Evolutionary conservation across 2,888 invertebrate species (phyloP).

Genomic region (Dicycla oo): DNA sequence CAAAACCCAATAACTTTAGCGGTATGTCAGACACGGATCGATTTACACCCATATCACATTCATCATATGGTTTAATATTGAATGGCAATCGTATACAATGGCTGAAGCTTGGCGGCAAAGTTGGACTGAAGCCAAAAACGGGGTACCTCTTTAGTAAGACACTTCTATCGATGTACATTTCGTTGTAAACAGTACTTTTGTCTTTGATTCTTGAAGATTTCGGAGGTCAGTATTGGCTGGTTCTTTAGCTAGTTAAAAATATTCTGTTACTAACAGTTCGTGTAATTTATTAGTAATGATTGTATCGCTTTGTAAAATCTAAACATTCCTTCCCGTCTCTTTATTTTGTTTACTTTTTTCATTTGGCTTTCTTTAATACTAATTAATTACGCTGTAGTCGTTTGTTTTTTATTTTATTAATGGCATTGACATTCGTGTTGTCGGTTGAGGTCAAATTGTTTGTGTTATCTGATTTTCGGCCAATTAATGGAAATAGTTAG

Average conservation of each 20-base stretch:
- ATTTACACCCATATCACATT: slow-evolving; percentile 72
- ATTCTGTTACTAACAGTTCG: slow-evolving; percentile 57
- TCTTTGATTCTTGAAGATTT: slow-evolving; percentile 27
- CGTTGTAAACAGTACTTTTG: slow-evolving; percentile 40
- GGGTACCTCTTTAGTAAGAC: slow-evolving; percentile 65
- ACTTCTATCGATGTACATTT: slow-evolving; percentile 54
- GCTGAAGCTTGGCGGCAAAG: slow-evolving; percentile 60
- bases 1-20: slow-evolving; percentile 74
- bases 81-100: slow-evolving; percentile 64
- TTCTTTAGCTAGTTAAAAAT: slow-evolving; percentile 57
- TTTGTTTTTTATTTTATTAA: slow-evolving; percentile 27
- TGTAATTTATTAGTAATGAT: slow-evolving; percentile 64
- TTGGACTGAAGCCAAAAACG: slow-evolving; percentile 72
- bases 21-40: slow-evolving; percentile 56
- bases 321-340: slow-evolving; percentile 59
- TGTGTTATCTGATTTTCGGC: slow-evolving; percentile 35
- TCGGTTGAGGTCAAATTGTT: slow-evolving; percentile 5
- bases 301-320: slow-evolving; percentile 65
- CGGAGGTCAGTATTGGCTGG: slow-evolving; percentile 41
- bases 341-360: slow-evolving; percentile 50
- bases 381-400: slow-evolving; percentile 52
- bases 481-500: slow-evolving; percentile 30
- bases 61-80: slow-evolving; percentile 65
- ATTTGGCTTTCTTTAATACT: slow-evolving; percentile 16
- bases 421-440: slow-evolving; percentile 30